phyloP scores from a whole-genome alignment of 1,140 invertebrate genomes.

The Piezodorus guildinii region DNA sequence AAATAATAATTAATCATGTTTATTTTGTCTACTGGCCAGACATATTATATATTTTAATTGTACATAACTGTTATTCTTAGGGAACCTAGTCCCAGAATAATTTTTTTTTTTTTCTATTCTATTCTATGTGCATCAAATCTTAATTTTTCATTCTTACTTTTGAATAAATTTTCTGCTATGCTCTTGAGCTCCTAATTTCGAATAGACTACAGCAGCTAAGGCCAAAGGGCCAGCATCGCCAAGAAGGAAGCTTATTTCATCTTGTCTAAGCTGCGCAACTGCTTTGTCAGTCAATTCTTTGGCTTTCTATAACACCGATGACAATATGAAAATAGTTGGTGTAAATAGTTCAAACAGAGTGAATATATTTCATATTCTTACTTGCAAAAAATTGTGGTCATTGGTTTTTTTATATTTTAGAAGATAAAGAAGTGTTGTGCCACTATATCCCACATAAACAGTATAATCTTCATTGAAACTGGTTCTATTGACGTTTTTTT shows the following conservation, averaged over 20 bases:
- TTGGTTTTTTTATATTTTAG: constrained; percentile 1
- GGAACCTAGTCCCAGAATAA: too few relatives aligned
- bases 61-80: too few relatives aligned
- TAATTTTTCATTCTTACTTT: neutral
- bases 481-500: neutral
- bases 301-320: neutral
- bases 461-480: neutral
- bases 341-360: neutral
- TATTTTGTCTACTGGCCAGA: too few relatives aligned
- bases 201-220: constrained; percentile 19
- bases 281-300: constrained; percentile 12
- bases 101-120: too few relatives aligned
- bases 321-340: neutral
- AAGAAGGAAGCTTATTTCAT: constrained; percentile 23
- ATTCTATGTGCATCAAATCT: too few relatives aligned
- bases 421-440: neutral
- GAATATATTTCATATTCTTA: neutral
- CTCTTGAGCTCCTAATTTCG: neutral
- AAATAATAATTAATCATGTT: too few relatives aligned
- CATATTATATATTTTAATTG: too few relatives aligned
- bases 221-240: constrained; percentile 23
- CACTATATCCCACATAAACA: neutral
- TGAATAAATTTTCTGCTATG: neutral
- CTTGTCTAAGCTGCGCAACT: constrained; percentile 4
- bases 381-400: neutral